A percentile compares a stretch with the other conserved stretches of the same genome.
phyloP scores from a whole-genome alignment of 2,113 vertebrate genomes.

The Circaetus gallicus region DNA sequence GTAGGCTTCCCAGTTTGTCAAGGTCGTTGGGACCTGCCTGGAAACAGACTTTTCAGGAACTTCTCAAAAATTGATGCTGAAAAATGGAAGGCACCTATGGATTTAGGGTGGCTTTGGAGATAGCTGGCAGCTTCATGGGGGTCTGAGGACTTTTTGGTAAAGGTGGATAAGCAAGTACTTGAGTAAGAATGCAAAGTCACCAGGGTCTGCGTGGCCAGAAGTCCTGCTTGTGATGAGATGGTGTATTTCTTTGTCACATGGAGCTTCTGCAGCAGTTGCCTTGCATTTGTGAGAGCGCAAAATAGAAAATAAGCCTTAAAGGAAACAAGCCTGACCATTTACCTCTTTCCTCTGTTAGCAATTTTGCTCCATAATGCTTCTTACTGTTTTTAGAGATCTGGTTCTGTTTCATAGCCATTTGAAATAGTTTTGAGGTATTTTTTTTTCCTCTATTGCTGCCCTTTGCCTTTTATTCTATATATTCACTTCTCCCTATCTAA shows the following conservation, averaged over 20 bases:
- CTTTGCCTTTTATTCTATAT: slow-evolving; percentile 69
- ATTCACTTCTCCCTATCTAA: slow-evolving; percentile 65
- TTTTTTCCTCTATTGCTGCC: slow-evolving; percentile 2
- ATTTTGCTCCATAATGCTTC: neutral
- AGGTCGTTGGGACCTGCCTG: neutral
- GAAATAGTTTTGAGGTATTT: neutral
- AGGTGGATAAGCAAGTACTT: neutral
- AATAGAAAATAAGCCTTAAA: neutral
- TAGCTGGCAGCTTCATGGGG: neutral
- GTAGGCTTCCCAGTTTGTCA: neutral
- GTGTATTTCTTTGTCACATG: neutral
- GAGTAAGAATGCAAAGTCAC: neutral
- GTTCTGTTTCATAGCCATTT: slow-evolving; percentile 29
- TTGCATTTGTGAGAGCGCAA: neutral
- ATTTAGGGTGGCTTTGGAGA: neutral
- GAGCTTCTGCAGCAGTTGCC: neutral
- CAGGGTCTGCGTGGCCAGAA: neutral
- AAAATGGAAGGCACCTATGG: neutral
- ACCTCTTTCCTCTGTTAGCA: neutral
- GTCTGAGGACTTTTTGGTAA: neutral
- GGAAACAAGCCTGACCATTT: neutral
- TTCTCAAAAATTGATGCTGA: neutral
- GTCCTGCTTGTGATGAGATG: neutral
- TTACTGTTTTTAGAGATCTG: slow-evolving; percentile 8
- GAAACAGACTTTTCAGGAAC: neutral